phyloP scores from a whole-genome alignment of 2,113 vertebrate genomes.

The Plecotus auritus region DNA sequence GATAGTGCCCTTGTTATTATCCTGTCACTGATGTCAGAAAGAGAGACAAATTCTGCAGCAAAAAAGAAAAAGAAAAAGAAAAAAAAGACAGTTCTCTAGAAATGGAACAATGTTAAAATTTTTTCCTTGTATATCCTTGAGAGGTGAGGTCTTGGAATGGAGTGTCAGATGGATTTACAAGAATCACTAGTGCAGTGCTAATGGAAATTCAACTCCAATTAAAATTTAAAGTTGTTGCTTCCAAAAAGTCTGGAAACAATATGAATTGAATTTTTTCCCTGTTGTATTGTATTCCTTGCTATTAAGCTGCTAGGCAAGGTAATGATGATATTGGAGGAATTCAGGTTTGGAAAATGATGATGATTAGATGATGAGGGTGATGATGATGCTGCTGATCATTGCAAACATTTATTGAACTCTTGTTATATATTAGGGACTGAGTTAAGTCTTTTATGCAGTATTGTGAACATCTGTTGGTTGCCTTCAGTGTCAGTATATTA shows the following conservation, averaged over 20 bases:
- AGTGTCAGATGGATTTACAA: conserved; percentile 44
- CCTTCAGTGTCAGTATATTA: background rate
- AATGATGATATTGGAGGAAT: background rate
- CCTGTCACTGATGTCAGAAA: conserved; percentile 13
- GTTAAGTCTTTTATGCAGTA: background rate
- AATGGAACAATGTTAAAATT: background rate
- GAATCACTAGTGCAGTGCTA: conserved; percentile 32
- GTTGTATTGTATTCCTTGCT: conserved; percentile 15
- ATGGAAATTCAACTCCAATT: conserved; percentile 53
- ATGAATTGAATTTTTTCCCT: conserved; percentile 23
- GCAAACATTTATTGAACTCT: background rate
- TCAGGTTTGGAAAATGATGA: background rate
- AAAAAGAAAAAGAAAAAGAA: background rate
- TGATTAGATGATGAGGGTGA: background rate
- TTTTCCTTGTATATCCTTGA: conserved; percentile 22
- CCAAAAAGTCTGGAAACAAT: conserved; percentile 27
- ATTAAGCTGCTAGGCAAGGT: background rate
- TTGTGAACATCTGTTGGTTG: background rate
- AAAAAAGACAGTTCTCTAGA: background rate
- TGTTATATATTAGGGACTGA: background rate
- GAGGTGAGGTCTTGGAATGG: conserved; percentile 37
- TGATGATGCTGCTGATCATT: background rate
- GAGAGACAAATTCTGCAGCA: background rate
- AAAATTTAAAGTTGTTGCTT: conserved; percentile 50
- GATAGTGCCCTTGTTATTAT: background rate